phyloP scores from a whole-genome alignment of 2,113 vertebrate genomes.

The Pitta sordida region DNA sequence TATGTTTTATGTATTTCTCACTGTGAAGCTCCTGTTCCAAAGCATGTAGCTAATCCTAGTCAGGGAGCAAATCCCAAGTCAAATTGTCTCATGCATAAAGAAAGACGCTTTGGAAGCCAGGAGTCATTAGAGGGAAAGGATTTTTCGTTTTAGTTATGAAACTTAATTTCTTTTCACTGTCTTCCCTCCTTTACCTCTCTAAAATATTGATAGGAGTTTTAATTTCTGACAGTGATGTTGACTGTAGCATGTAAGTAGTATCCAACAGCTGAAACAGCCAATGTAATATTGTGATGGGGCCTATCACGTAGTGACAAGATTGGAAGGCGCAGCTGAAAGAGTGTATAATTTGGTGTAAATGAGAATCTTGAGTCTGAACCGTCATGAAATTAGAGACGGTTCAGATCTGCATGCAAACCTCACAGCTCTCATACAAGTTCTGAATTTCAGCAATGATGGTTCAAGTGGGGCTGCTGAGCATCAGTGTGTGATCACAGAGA shows the following conservation, averaged over 20 bases:
- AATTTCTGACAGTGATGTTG: constrained; percentile 9
- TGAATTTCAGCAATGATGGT: background rate
- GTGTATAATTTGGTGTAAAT: background rate
- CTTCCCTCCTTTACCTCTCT: background rate
- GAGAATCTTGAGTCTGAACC: background rate
- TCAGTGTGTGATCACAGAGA: background rate
- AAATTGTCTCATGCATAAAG: constrained; percentile 1
- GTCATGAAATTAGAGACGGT: background rate
- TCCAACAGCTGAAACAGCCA: background rate
- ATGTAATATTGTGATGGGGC: background rate
- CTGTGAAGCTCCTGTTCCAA: constrained; percentile 12
- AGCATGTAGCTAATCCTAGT: background rate
- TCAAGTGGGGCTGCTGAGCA: background rate
- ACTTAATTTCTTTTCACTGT: constrained; percentile 26
- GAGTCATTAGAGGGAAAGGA: background rate
- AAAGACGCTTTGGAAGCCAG: background rate
- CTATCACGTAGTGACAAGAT: background rate
- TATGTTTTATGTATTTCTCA: background rate
- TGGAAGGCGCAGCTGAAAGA: background rate
- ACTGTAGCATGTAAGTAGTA: background rate
- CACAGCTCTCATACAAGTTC: background rate
- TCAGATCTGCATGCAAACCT: background rate
- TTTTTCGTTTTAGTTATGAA: constrained; percentile 34
- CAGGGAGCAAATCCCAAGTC: constrained; percentile 27
- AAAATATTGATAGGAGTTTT: constrained; percentile 14